A percentile compares a stretch with the other conserved stretches of the same genome.
Conservation (phyloP, 2,113 vertebrate genomes). For the Pomatostomus ruficeps region DNA sequence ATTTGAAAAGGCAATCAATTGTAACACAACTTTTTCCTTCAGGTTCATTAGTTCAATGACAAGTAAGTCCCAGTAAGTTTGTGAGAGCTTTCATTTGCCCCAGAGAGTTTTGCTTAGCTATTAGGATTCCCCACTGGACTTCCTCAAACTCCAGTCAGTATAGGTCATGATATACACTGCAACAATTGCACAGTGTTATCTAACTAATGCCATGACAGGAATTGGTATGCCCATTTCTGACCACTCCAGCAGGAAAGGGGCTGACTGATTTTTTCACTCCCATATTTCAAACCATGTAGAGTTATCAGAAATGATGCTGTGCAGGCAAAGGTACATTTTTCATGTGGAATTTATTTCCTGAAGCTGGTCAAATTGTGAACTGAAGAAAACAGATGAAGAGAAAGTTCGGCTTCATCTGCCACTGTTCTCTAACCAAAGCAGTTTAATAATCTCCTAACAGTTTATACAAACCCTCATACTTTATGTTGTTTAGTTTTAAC, state of each 20-base stretch:
- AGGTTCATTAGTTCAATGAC: neutral
- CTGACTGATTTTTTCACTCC: neutral
- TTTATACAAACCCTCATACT: neutral
- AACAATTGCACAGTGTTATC: neutral
- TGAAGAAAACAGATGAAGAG: neutral
- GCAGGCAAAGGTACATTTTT: neutral
- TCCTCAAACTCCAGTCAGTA: neutral
- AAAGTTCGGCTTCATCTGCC: neutral
- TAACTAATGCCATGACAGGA: neutral
- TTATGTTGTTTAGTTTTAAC: neutral
- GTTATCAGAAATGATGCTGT: neutral
- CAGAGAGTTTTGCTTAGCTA: neutral
- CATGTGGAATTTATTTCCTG: neutral
- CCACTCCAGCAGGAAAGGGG: neutral
- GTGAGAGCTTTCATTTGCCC: neutral
- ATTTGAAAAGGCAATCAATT: neutral
- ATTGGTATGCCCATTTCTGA: neutral
- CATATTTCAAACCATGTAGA: neutral
- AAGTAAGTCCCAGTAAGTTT: neutral
- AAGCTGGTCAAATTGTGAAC: neutral
- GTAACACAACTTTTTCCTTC: neutral
- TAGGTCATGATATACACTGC: rapidly evolving
- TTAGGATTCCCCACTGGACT: neutral
- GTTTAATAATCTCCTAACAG: neutral
- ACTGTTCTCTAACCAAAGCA: neutral